Percentiles rank a stretch among this genome's conserved stretches.
These are phyloP conservation scores for Tenthredo mesomela DNA, from an alignment of 2,888 invertebrate genomes.

Conservation along the genomic window DNA sequence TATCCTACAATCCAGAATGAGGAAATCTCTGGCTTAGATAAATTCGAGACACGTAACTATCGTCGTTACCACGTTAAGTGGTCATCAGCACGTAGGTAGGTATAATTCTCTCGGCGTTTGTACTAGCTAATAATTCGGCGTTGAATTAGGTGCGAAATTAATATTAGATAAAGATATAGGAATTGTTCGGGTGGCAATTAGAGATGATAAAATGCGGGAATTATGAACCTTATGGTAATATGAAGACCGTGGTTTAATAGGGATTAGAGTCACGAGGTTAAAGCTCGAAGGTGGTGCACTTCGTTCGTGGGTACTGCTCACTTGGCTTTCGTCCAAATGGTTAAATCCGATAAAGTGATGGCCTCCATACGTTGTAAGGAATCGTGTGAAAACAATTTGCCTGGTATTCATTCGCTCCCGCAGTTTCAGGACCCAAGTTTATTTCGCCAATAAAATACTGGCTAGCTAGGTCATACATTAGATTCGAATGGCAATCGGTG, in stretches of 20 bases:
- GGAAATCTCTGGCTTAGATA: not conserved
- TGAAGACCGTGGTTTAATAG: not conserved
- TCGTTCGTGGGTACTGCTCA: conserved; percentile 19
- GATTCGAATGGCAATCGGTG: not conserved
- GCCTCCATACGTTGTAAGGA: conserved; percentile 19
- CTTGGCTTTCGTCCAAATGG: conserved; percentile 36
- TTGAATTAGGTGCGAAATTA: not conserved
- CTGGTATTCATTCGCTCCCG: conserved; percentile 15
- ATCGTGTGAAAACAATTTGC: conserved; percentile 45
- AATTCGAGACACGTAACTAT: not conserved
- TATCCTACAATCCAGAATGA: not conserved
- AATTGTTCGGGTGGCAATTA: not conserved
- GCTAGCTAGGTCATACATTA: not conserved
- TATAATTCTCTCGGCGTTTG: not conserved
- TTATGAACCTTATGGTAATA: not conserved
- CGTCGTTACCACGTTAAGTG: not conserved
- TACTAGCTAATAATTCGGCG: not conserved
- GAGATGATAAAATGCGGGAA: not conserved
- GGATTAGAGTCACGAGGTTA: conserved; percentile 13
- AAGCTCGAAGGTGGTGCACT: conserved; percentile 16
- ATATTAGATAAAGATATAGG: not conserved
- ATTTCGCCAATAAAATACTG: not conserved
- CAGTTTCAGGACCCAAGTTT: not conserved
- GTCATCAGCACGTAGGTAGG: too few relatives aligned
- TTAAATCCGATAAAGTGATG: conserved; percentile 36